Evolutionary conservation across 2,113 vertebrate species (phyloP).

Genomic region (Haemorhous mexicanus): DNA sequence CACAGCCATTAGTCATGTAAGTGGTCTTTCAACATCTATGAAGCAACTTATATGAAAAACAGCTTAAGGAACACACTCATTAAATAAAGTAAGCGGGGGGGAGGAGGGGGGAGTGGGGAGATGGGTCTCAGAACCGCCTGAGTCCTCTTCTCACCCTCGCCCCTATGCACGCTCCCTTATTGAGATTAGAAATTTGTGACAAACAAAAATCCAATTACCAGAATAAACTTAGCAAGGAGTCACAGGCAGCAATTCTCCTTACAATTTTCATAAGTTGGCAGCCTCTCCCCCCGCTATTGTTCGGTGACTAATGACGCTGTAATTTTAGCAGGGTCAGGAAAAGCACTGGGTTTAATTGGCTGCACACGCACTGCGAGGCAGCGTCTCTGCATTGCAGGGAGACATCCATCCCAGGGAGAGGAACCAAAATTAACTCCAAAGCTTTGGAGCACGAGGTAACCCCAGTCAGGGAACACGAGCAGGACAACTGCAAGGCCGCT

Average conservation of each 20-base stretch:
- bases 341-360: conserved; percentile 35
- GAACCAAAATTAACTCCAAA: neutral
- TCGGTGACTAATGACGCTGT: neutral
- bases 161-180: fast-evolving
- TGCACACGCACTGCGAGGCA: neutral
- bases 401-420: neutral
- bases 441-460: neutral
- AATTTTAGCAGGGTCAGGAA: conserved; percentile 40
- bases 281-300: neutral
- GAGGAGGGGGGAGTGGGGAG: fast-evolving
- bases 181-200: neutral
- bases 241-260: neutral
- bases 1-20: conserved; percentile 4
- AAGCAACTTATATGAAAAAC: neutral
- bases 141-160: neutral
- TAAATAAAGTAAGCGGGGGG: neutral
- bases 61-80: neutral
- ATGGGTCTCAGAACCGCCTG: fast-evolving
- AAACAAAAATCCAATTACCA: neutral
- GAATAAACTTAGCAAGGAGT: neutral
- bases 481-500: neutral
- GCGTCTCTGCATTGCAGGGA: neutral
- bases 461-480: neutral
- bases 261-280: conserved; percentile 4
- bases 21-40: conserved; percentile 23